phyloP scores from a whole-genome alignment of 2,113 vertebrate species.

The Bufo bufo region DNA sequence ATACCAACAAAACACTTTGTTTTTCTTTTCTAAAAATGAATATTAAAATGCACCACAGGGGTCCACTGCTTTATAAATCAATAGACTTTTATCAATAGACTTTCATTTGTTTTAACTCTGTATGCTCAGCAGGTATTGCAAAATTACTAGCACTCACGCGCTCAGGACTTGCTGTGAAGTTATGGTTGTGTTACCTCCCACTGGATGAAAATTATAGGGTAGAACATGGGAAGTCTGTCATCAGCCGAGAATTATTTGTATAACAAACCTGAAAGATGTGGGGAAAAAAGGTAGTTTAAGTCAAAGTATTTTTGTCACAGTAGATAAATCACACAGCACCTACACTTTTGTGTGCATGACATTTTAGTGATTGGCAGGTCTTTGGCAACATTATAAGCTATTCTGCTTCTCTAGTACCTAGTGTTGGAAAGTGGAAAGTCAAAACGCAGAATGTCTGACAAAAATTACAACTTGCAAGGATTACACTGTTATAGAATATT shows the following conservation, averaged over 20 bases:
- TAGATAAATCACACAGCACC: slow-evolving; percentile 38
- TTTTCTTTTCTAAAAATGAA: neutral
- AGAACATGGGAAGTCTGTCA: slow-evolving; percentile 41
- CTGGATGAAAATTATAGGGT: slow-evolving; percentile 45
- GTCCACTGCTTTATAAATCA: slow-evolving; percentile 12
- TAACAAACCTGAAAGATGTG: slow-evolving; percentile 52
- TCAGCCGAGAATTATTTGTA: slow-evolving; percentile 54
- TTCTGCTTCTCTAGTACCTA: slow-evolving; percentile 20
- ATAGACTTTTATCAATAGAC: slow-evolving; percentile 33
- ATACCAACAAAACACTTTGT: neutral
- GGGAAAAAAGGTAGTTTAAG: slow-evolving; percentile 46
- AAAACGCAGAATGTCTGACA: slow-evolving; percentile 37
- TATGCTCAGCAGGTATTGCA: slow-evolving; percentile 40
- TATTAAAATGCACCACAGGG: neutral
- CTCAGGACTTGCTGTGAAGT: slow-evolving; percentile 51
- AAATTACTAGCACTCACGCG: slow-evolving; percentile 40
- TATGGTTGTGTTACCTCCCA: slow-evolving; percentile 44
- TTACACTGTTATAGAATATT: neutral
- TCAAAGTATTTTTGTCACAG: slow-evolving; percentile 47
- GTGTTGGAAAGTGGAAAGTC: slow-evolving; percentile 41
- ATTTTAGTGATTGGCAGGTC: slow-evolving; percentile 52
- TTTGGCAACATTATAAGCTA: slow-evolving; percentile 38
- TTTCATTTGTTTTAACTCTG: slow-evolving; percentile 41
- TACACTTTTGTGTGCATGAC: slow-evolving; percentile 31
- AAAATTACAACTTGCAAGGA: slow-evolving; percentile 44